A percentile compares a stretch with the other conserved stretches of the same genome.
phyloP scores from a whole-genome alignment of 2,113 vertebrate genomes.

The Tetrao urogallus region DNA sequence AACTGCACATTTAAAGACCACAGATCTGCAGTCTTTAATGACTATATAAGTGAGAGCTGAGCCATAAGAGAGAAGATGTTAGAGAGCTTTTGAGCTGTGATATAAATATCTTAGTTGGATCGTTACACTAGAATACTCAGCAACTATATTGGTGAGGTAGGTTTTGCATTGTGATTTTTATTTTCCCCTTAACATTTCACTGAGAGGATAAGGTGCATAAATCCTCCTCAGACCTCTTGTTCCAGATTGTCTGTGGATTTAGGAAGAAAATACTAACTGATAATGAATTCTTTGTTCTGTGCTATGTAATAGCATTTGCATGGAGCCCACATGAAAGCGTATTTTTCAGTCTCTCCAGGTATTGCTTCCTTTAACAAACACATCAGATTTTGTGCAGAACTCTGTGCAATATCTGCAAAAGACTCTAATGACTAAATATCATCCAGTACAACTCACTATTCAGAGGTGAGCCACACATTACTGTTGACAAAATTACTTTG shows the following conservation, averaged over 20 bases:
- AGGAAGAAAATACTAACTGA: neutral
- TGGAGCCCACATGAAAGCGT: neutral
- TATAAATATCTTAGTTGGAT: neutral
- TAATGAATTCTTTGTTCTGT: neutral
- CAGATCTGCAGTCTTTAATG: neutral
- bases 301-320: neutral
- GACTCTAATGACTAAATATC: neutral
- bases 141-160: neutral
- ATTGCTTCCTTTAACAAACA: neutral
- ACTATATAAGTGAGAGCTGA: neutral
- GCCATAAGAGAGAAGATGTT: neutral
- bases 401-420: neutral
- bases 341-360: neutral
- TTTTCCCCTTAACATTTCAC: neutral
- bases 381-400: fast-evolving
- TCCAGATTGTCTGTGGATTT: neutral
- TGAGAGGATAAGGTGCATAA: neutral
- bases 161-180: neutral
- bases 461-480: neutral
- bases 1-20: neutral
- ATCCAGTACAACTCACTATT: neutral
- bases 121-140: neutral
- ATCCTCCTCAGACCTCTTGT: neutral
- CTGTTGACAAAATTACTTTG: neutral
- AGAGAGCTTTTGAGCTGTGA: neutral